Evolutionary conservation across 1,140 invertebrate species (phyloP).

Genomic region (Venustaconcha ellipsiformis): DNA sequence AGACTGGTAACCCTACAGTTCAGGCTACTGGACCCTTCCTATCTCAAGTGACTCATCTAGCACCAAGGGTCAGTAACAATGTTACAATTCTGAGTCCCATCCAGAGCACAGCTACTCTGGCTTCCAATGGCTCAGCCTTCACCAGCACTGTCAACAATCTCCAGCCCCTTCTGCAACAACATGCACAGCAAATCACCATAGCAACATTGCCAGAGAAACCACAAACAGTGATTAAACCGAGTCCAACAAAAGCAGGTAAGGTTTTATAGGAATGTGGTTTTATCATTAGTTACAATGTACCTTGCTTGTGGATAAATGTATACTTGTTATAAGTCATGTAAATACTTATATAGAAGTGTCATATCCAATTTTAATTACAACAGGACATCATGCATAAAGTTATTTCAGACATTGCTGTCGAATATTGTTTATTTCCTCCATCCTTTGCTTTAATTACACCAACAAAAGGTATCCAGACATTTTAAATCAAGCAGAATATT

Average conservation of each 20-base stretch:
- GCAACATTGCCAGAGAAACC: constrained; percentile 37
- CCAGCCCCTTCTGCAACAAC: constrained; percentile 36
- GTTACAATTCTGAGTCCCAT: constrained; percentile 49
- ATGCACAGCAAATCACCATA: constrained; percentile 37
- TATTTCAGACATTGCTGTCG: too few species aligned
- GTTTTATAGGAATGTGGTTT: background rate
- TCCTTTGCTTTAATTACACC: too few species aligned
- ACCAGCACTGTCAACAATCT: constrained; percentile 41
- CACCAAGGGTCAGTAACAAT: constrained; percentile 37
- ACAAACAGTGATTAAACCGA: constrained; percentile 45
- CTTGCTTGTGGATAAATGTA: too few species aligned
- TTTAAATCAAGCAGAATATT: too few species aligned
- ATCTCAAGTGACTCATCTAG: constrained; percentile 45
- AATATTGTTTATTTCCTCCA: too few species aligned
- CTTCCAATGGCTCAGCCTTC: constrained; percentile 40
- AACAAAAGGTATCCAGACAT: too few species aligned
- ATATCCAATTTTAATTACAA: too few species aligned
- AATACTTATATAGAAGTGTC: too few species aligned
- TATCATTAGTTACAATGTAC: too few species aligned
- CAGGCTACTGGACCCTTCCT: constrained; percentile 42
- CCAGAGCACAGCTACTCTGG: constrained; percentile 37
- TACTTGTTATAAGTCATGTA: too few species aligned
- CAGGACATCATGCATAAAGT: too few species aligned
- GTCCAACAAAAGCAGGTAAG: constrained; percentile 56
- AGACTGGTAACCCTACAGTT: constrained; percentile 17